Conservation (phyloP, 2,888 invertebrate species). For the Tuberolachnus salignus region DNA sequence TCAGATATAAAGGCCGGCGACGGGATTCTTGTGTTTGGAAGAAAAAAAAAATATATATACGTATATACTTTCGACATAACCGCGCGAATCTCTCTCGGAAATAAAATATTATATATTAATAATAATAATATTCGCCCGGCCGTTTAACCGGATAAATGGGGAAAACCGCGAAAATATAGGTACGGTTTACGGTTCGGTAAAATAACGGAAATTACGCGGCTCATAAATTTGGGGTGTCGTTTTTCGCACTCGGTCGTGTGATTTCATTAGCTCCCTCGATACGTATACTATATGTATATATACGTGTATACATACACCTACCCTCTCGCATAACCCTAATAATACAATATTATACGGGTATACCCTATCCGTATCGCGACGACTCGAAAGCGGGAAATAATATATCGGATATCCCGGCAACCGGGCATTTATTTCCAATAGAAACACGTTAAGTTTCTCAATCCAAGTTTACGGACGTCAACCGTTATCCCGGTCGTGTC, state of each 20-base stretch:
- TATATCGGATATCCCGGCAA: constrained; percentile 26
- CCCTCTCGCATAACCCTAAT: constrained; percentile 14
- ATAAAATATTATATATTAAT: neutral
- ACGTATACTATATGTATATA: too few relatives aligned
- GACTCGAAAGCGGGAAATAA: constrained; percentile 22
- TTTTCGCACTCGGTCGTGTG: constrained; percentile 53
- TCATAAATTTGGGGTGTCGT: constrained; percentile 49
- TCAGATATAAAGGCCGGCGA: neutral
- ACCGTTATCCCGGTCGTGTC: neutral
- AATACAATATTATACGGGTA: neutral
- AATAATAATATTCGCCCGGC: neutral
- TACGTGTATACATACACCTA: too few relatives aligned
- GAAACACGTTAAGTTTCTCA: neutral
- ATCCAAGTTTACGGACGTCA: too few relatives aligned
- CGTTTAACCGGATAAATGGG: neutral
- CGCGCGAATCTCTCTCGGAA: neutral
- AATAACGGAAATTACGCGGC: constrained; percentile 51
- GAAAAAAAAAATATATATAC: neutral
- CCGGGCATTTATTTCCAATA: neutral
- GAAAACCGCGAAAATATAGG: neutral
- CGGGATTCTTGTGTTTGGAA: neutral
- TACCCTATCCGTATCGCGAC: neutral
- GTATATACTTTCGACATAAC: neutral
- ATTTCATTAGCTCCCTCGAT: constrained; percentile 53
- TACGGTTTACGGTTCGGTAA: constrained; percentile 10